phyloP scores from a whole-genome alignment of 2,797 vertebrate species.

The Tangara arthus region DNA sequence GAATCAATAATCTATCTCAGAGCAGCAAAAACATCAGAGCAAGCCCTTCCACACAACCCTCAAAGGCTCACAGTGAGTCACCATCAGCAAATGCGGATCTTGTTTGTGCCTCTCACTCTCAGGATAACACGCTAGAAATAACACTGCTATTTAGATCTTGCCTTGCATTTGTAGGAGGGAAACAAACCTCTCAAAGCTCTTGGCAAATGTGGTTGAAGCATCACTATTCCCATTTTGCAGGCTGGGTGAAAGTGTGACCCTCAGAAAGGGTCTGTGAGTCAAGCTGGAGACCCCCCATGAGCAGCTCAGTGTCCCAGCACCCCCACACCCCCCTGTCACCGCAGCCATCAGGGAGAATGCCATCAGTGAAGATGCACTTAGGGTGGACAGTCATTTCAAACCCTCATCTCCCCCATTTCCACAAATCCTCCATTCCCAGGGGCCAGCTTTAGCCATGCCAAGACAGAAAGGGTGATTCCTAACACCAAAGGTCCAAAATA shows the following conservation, averaged over 20 bases:
- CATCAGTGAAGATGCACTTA: accelerated
- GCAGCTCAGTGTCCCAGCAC: background rate
- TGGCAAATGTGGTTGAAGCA: background rate
- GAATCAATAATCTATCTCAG: slow-evolving; percentile 69
- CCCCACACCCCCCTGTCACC: background rate
- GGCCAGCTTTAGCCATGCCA: background rate
- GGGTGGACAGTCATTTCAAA: background rate
- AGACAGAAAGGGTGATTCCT: background rate
- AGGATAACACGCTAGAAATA: slow-evolving; percentile 51
- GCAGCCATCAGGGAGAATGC: background rate
- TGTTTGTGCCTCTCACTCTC: slow-evolving; percentile 43
- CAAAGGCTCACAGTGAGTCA: slow-evolving; percentile 60
- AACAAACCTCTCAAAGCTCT: background rate
- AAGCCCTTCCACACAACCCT: slow-evolving; percentile 48
- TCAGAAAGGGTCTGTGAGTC: background rate
- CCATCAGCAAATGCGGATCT: slow-evolving; percentile 39
- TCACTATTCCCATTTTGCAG: background rate
- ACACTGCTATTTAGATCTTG: slow-evolving; percentile 4
- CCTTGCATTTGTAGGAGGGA: background rate
- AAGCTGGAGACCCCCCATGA: background rate
- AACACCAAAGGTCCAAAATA: background rate
- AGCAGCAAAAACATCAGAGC: slow-evolving; percentile 60
- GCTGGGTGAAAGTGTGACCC: background rate
- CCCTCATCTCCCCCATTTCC: background rate
- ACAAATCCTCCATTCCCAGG: background rate